phyloP scores from a whole-genome alignment of 2,113 vertebrate genomes.

The Limnothrissa miodon region DNA sequence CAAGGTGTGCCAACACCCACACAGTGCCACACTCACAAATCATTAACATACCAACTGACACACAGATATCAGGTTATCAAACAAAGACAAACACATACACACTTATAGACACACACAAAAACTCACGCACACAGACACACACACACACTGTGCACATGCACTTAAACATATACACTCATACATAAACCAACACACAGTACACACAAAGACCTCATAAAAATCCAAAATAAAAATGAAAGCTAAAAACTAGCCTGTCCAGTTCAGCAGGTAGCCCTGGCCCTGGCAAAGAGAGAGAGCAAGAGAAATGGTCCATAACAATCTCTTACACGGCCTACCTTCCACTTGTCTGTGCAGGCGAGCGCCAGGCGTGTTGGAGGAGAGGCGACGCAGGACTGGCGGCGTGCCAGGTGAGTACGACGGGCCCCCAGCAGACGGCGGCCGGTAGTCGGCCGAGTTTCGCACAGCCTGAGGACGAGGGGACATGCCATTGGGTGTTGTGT shows the following conservation, averaged over 20 bases:
- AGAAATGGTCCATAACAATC: conserved; percentile 15
- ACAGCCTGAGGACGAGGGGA: conserved; percentile 52
- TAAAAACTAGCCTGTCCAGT: neutral
- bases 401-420: conserved; percentile 61
- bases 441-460: conserved; percentile 58
- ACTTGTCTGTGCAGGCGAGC: conserved; percentile 75
- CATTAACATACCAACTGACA: neutral
- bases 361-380: conserved; percentile 71
- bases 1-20: neutral
- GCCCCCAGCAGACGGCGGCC: conserved; percentile 50
- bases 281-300: no score
- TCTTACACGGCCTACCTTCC: conserved; percentile 79
- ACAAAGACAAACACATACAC: neutral
- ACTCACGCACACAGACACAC: neutral
- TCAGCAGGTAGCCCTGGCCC: neutral
- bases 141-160: no score
- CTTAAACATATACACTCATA: neutral
- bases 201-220: no score
- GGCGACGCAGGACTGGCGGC: conserved; percentile 61
- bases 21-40: neutral
- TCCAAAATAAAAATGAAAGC: no score
- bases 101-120: neutral
- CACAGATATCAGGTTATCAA: neutral
- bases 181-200: neutral
- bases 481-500: conserved; percentile 65